phyloP scores from a whole-genome alignment of 2,888 invertebrate genomes.

The Pheosia gnoma region DNA sequence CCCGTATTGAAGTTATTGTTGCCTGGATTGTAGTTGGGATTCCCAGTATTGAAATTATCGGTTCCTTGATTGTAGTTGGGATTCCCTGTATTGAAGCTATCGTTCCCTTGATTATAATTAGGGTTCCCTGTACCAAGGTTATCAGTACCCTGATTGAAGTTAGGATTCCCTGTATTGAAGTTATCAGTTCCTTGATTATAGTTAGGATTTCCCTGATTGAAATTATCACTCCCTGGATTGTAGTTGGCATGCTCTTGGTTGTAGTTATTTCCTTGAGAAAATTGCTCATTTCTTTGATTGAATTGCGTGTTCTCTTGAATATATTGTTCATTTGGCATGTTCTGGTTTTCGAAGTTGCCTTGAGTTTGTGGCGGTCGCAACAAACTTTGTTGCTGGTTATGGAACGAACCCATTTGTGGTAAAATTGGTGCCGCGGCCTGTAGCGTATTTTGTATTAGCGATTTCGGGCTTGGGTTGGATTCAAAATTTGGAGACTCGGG shows the following conservation, averaged over 20 bases:
- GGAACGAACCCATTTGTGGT: conserved; percentile 1
- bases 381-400: conserved; percentile 9
- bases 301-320: conserved; percentile 15
- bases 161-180: conserved; percentile 1
- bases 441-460: conserved; percentile 15
- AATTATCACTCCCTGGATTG: background rate
- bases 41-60: conserved; percentile 11
- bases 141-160: conserved; percentile 9
- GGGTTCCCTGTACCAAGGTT: conserved; percentile 15
- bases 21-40: conserved; percentile 10
- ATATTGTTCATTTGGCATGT: conserved; percentile 2
- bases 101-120: conserved; percentile 8
- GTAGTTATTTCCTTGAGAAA: conserved; percentile 14
- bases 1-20: conserved; percentile 18
- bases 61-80: conserved; percentile 12
- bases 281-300: conserved; percentile 10
- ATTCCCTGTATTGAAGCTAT: conserved; percentile 19
- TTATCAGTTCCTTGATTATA: conserved; percentile 7
- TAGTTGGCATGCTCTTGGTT: background rate
- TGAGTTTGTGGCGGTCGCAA: conserved; percentile 21
- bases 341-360: conserved; percentile 15
- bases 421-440: conserved; percentile 5
- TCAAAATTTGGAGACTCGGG: conserved; percentile 40
- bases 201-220: conserved; percentile 6
- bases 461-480: conserved; percentile 4